Conservation (phyloP, 2,888 invertebrate genomes). For the Tanypteryx hageni region DNA sequence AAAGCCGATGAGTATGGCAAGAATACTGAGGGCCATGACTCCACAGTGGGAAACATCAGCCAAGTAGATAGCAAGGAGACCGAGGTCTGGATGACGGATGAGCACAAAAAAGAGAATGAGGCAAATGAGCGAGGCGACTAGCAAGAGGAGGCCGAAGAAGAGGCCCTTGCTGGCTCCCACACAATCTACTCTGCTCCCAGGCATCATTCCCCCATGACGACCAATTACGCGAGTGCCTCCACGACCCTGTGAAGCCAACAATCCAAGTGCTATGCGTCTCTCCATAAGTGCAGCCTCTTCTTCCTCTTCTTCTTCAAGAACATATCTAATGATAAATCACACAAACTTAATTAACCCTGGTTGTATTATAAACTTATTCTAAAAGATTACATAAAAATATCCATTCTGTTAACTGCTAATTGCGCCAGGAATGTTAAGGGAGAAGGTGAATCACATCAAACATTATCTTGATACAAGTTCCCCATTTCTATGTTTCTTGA, state of each 20-base stretch:
- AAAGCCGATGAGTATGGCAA: slow-evolving; percentile 94
- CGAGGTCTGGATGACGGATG: slow-evolving; percentile 89
- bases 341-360: too few species aligned
- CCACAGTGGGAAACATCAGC: slow-evolving; percentile 94
- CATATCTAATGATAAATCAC: slow-evolving; percentile 75
- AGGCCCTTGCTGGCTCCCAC: slow-evolving; percentile 96
- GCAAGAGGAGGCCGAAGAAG: slow-evolving; percentile 92
- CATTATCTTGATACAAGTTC: too few species aligned
- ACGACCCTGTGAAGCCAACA: slow-evolving; percentile 36
- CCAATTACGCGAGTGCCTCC: slow-evolving; percentile 5
- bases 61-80: slow-evolving; percentile 91
- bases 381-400: too few species aligned
- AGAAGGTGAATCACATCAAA: too few species aligned
- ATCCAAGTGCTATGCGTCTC: slow-evolving; percentile 41
- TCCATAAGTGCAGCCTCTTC: slow-evolving; percentile 58
- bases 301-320: slow-evolving; percentile 90
- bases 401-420: too few species aligned
- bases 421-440: too few species aligned
- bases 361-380: too few species aligned
- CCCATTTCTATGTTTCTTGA: too few species aligned
- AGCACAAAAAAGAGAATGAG: slow-evolving; percentile 97
- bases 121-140: slow-evolving; percentile 94
- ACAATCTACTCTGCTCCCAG: slow-evolving; percentile 88
- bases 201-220: slow-evolving; percentile 66
- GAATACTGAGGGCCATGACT: slow-evolving; percentile 90